Conservation (phyloP, 2,113 vertebrate genomes). For the Galemys pyrenaicus region DNA sequence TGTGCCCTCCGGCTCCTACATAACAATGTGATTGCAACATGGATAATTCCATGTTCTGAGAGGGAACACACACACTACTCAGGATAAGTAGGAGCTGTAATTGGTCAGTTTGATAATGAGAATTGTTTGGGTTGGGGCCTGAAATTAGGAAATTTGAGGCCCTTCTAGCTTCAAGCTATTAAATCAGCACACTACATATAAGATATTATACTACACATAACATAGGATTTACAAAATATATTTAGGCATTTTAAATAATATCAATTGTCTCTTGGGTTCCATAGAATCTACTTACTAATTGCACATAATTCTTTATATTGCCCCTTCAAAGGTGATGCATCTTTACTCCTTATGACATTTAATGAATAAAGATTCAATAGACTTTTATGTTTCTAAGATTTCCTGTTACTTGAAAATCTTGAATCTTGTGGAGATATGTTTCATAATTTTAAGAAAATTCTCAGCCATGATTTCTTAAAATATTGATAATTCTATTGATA, state of each 20-base stretch:
- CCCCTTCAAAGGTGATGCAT: not conserved
- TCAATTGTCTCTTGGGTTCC: not conserved
- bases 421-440: not conserved
- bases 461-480: not conserved
- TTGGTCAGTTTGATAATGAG: not conserved
- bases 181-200: not conserved
- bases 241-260: not conserved
- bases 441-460: not conserved
- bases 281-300: not conserved
- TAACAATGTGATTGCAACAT: not conserved
- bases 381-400: not conserved
- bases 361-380: not conserved
- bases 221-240: too few species aligned
- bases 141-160: not conserved
- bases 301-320: not conserved
- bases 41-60: not conserved
- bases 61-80: not conserved
- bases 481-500: not conserved
- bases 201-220: not conserved
- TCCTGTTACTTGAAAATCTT: not conserved
- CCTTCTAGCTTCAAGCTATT: not conserved
- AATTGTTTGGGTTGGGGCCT: not conserved
- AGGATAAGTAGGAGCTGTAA: not conserved
- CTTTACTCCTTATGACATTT: not conserved
- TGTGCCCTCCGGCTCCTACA: not conserved